Conservation (phyloP, 2,797 vertebrate species). For the Trachurus trachurus region DNA sequence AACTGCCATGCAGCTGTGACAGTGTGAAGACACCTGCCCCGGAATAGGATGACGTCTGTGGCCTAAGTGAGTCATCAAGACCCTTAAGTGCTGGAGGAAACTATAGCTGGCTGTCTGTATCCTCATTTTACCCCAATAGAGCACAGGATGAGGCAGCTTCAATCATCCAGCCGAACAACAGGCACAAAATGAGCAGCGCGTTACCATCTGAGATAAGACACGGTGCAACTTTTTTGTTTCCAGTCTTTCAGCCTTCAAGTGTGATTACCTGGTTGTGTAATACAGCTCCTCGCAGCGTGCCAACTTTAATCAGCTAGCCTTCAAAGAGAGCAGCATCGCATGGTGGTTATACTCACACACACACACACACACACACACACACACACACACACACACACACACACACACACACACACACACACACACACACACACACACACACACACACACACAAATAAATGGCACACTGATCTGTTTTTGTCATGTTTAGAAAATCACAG, state of each 20-base stretch:
- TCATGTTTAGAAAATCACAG: constrained; percentile 12
- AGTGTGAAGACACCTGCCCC: constrained; percentile 49
- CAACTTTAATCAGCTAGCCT: constrained; percentile 61
- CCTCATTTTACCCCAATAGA: constrained; percentile 9
- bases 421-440: too few relatives aligned
- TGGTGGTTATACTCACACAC: constrained; percentile 4
- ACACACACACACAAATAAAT: background rate
- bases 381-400: too few relatives aligned
- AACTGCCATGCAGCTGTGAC: constrained; percentile 45
- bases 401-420: too few relatives aligned
- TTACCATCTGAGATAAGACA: constrained; percentile 50
- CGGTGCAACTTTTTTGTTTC: constrained; percentile 42
- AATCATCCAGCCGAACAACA: constrained; percentile 44
- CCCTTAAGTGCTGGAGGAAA: constrained; percentile 50
- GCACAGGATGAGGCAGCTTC: constrained; percentile 45
- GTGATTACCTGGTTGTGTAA: constrained; percentile 62
- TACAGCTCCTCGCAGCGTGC: constrained; percentile 46
- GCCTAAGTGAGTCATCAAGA: constrained; percentile 69
- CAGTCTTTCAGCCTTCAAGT: constrained; percentile 64
- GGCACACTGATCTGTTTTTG: constrained; percentile 7
- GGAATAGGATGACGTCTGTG: constrained; percentile 69
- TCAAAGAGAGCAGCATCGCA: constrained; percentile 58
- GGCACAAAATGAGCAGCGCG: constrained; percentile 40
- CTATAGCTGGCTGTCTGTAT: constrained; percentile 41
- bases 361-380: too few relatives aligned